Conservation (phyloP, 2,797 vertebrate species). For the Valencia hispanica region DNA sequence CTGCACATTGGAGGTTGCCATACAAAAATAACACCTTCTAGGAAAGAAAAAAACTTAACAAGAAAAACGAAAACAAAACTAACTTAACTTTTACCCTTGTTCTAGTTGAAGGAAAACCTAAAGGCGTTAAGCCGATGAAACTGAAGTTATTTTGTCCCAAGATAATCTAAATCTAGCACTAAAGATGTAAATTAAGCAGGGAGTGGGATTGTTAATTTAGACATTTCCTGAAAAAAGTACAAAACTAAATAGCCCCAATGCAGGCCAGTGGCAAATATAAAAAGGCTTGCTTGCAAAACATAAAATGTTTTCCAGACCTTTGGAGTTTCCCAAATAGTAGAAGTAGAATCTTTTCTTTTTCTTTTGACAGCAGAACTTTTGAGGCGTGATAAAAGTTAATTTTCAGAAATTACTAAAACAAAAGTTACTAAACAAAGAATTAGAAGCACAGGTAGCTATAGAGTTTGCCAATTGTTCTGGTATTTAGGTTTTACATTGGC, state of each 20-base stretch:
- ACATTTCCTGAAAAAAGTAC: conserved; percentile 65
- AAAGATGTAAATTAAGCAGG: conserved; percentile 48
- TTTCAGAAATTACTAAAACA: conserved; percentile 62
- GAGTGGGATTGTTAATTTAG: conserved; percentile 59
- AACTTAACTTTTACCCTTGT: background rate
- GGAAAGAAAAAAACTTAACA: background rate
- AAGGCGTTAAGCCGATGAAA: background rate
- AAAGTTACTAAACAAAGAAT: conserved; percentile 60
- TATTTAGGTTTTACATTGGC: conserved; percentile 41
- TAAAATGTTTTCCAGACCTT: conserved; percentile 75
- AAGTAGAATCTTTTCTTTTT: background rate
- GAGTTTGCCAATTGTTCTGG: conserved; percentile 46
- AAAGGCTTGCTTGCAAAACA: conserved; percentile 61
- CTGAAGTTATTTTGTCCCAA: background rate
- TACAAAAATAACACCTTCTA: no score
- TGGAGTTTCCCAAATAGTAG: conserved; percentile 57
- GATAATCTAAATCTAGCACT: conserved; percentile 18
- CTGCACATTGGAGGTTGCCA: no score
- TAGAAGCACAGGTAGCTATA: conserved; percentile 77
- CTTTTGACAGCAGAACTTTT: conserved; percentile 48
- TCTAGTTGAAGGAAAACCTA: background rate
- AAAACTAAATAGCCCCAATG: conserved; percentile 44
- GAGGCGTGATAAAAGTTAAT: conserved; percentile 70
- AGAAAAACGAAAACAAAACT: background rate
- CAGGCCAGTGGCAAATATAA: conserved; percentile 47